A percentile compares a stretch with the other conserved stretches of the same genome.
Evolutionary conservation across 2,888 invertebrate species (phyloP).

Genomic region (Dioctria linearis): DNA sequence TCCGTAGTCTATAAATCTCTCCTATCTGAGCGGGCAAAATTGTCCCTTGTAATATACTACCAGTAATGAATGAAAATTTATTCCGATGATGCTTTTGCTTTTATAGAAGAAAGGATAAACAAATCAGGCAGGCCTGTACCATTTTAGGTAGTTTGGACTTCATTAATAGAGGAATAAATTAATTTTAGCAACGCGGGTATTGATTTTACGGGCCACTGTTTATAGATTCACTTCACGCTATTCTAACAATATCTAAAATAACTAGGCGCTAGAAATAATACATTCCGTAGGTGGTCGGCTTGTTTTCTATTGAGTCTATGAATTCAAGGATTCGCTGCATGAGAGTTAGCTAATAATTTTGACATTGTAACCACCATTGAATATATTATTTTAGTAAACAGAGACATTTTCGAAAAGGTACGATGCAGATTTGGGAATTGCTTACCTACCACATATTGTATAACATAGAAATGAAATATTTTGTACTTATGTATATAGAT

Average conservation of each 20-base stretch:
- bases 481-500: no score
- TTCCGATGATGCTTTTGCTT: slow-evolving; percentile 28
- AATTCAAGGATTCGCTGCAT: no score
- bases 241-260: slow-evolving; percentile 9
- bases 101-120: slow-evolving; percentile 44
- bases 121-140: slow-evolving; percentile 26
- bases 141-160: slow-evolving; percentile 44
- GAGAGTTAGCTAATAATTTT: no score
- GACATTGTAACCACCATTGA: no score
- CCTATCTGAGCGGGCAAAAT: slow-evolving; percentile 27
- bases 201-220: slow-evolving; percentile 29
- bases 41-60: slow-evolving; percentile 21
- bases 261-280: not conserved
- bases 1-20: slow-evolving; percentile 34
- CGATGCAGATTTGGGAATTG: no score
- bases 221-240: slow-evolving; percentile 36
- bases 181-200: slow-evolving; percentile 32
- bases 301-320: no score
- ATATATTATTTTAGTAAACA: no score
- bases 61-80: slow-evolving; percentile 44
- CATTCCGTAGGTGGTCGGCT: no score
- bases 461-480: no score
- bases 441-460: no score
- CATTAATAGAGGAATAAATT: slow-evolving; percentile 44
- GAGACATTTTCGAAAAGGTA: no score